Evolutionary conservation across 2,888 invertebrate species (phyloP).

Genomic region (Julus scandinavius): DNA sequence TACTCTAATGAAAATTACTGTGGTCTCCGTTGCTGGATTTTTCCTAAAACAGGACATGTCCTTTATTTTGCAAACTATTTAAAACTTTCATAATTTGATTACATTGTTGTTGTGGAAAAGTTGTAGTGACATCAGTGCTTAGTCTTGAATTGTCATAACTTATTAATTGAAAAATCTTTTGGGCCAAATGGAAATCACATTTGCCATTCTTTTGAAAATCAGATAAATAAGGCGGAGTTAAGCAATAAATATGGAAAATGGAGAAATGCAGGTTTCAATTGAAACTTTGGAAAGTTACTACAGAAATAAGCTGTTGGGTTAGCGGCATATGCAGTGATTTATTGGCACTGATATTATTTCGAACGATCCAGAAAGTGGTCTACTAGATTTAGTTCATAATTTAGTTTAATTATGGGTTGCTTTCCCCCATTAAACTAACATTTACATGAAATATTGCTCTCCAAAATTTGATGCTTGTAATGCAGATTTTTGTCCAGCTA

Average conservation of each 20-base stretch:
- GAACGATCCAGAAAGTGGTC: too few relatives aligned
- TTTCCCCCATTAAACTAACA: background rate
- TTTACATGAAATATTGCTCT: background rate
- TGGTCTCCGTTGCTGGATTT: background rate
- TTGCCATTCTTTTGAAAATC: background rate
- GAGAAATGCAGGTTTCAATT: too few relatives aligned
- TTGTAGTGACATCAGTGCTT: background rate
- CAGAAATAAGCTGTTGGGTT: background rate
- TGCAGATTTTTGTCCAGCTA: constrained; percentile 27
- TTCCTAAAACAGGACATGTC: background rate
- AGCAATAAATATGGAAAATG: too few relatives aligned
- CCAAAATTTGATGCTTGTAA: constrained; percentile 36
- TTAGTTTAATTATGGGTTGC: background rate
- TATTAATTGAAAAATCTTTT: background rate
- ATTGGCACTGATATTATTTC: background rate
- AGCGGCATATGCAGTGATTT: background rate
- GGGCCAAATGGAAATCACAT: background rate
- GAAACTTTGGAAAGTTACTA: too few relatives aligned
- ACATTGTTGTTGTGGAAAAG: background rate
- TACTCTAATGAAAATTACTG: background rate
- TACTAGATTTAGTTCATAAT: background rate
- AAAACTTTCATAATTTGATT: background rate
- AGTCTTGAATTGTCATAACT: background rate
- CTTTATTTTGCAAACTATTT: background rate
- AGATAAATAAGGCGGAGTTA: too few relatives aligned